Evolutionary conservation across 1,140 invertebrate species (phyloP).

Genomic region (Gyrodactylus salaris): DNA sequence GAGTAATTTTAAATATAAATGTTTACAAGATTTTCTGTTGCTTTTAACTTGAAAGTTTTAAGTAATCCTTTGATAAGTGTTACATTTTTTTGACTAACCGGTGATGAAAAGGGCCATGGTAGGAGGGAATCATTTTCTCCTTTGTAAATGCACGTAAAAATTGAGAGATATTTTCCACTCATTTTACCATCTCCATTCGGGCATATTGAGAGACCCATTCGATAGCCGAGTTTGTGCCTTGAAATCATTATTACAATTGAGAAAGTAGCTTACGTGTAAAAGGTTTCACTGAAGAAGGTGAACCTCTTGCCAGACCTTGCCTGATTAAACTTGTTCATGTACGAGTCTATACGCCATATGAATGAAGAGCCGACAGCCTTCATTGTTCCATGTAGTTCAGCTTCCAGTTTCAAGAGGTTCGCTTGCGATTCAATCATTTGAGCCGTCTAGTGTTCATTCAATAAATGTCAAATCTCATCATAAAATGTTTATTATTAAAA

Average conservation of each 20-base stretch:
- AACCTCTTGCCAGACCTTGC: not conserved
- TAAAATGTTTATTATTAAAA: no score
- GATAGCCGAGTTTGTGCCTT: not conserved
- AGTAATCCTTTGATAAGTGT: no score
- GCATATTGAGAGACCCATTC: not conserved
- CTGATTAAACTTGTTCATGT: not conserved
- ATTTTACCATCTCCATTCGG: slow-evolving; percentile 1
- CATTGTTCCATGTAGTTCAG: not conserved
- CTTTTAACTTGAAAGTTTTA: no score
- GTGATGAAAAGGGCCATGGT: slow-evolving; percentile 1
- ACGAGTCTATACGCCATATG: not conserved
- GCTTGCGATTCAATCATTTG: not conserved
- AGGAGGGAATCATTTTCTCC: slow-evolving; percentile 2
- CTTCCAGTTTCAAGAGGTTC: not conserved
- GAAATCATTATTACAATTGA: not conserved
- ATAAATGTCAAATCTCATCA: no score
- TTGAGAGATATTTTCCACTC: not conserved
- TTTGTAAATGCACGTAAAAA: not conserved
- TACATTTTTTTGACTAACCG: not conserved
- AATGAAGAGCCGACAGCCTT: not conserved
- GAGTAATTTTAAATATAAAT: no score
- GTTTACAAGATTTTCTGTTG: no score
- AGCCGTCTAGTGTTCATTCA: not conserved
- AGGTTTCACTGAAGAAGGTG: not conserved
- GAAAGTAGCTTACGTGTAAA: not conserved